Evolutionary conservation across 2,888 invertebrate genomes (phyloP).

Genomic region (Dasypolia templi): DNA sequence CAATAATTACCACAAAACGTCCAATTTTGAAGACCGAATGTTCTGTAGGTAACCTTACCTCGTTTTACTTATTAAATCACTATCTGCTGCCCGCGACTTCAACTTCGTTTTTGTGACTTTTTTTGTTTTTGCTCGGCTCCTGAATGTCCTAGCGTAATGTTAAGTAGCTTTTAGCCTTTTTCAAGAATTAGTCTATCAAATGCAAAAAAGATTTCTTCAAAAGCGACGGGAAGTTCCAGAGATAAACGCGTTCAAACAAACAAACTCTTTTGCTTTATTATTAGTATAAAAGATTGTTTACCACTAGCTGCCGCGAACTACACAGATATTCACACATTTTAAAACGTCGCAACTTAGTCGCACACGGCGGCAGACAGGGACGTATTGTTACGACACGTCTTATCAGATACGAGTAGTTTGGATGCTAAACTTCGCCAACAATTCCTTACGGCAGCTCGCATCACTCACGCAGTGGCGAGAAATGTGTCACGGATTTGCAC

Average conservation of each 20-base stretch:
- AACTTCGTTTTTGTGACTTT: too few relatives aligned
- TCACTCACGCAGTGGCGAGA: conserved; percentile 18
- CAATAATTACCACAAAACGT: not conserved
- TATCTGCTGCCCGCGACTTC: too few relatives aligned
- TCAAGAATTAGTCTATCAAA: too few relatives aligned
- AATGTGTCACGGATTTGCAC: conserved; percentile 27
- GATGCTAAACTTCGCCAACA: conserved; percentile 49
- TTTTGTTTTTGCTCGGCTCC: too few relatives aligned
- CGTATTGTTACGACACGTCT: conserved; percentile 30
- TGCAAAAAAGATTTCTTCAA: too few relatives aligned
- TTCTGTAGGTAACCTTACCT: not conserved
- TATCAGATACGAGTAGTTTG: conserved; percentile 52
- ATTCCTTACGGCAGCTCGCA: conserved; percentile 42
- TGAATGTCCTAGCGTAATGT: too few relatives aligned
- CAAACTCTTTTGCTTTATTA: too few relatives aligned
- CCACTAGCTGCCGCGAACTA: not conserved
- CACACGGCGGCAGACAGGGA: not conserved
- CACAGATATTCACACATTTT: conserved; percentile 8
- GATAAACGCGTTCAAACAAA: too few relatives aligned
- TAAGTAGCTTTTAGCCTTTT: too few relatives aligned
- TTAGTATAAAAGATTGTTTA: too few relatives aligned
- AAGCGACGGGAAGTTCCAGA: too few relatives aligned
- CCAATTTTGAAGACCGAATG: not conserved
- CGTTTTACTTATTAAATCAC: too few relatives aligned
- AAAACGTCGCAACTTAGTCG: not conserved